A percentile compares a stretch with the other conserved stretches of the same genome.
Conservation (phyloP, 2,797 vertebrate genomes). For the Spinus olivaceus region DNA sequence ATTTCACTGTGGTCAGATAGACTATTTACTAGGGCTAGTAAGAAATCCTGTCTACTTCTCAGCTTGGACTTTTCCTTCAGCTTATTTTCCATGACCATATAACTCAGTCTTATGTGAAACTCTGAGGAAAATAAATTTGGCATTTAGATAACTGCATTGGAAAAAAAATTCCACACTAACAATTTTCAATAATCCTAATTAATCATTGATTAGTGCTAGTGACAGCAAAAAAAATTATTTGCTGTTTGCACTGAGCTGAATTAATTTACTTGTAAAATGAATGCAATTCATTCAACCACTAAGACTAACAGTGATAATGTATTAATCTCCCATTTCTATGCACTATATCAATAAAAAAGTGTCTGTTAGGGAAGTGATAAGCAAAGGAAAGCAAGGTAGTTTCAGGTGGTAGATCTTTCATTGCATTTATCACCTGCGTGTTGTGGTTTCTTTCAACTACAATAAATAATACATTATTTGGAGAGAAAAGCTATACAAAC, state of each 20-base stretch:
- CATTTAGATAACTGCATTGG: background rate
- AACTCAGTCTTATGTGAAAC: background rate
- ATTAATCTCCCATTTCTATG: constrained; percentile 18
- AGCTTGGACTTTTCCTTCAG: constrained; percentile 24
- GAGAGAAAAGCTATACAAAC: background rate
- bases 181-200: constrained; percentile 24
- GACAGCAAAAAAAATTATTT: constrained; percentile 14
- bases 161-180: background rate
- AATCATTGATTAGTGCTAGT: constrained; percentile 38
- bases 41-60: constrained; percentile 24
- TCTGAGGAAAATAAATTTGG: constrained; percentile 14
- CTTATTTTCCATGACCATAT: background rate
- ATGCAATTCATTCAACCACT: background rate
- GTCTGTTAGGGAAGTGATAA: background rate
- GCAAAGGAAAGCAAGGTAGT: background rate
- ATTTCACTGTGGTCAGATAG: background rate
- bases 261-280: constrained; percentile 17
- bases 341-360: background rate
- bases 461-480: background rate
- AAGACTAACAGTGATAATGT: background rate
- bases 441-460: background rate
- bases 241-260: constrained; percentile 25
- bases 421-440: background rate
- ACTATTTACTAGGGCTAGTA: constrained; percentile 10
- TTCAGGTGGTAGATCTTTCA: background rate